A percentile compares a stretch with the other conserved stretches of the same genome.
phyloP scores from a whole-genome alignment of 2,113 vertebrate species.

The Hyaena hyaena region DNA sequence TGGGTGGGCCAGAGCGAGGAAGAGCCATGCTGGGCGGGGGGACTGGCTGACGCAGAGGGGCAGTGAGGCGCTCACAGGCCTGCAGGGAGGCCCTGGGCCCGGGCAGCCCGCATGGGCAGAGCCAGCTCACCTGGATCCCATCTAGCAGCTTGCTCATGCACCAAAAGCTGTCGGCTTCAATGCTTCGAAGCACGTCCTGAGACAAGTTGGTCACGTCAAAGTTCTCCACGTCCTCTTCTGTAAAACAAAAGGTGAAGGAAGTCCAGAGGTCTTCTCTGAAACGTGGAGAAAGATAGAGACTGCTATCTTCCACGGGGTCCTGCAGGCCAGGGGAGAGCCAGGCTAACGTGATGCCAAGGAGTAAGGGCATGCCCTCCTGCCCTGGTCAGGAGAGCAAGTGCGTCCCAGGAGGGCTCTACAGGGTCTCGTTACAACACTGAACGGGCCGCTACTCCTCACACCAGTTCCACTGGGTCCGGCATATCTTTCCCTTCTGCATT shows the following conservation, averaged over 20 bases:
- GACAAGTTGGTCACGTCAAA: conserved; percentile 94
- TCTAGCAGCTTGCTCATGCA: conserved; percentile 99
- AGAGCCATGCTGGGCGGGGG: background rate
- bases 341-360: background rate
- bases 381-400: background rate
- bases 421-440: background rate
- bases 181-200: conserved; percentile 94
- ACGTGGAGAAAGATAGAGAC: conserved; percentile 28
- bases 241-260: conserved; percentile 74
- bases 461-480: background rate
- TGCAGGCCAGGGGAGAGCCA: background rate
- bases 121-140: conserved; percentile 93
- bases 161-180: conserved; percentile 99
- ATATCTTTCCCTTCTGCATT: background rate
- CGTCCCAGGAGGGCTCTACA: background rate
- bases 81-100: accelerated
- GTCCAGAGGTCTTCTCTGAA: conserved; percentile 62
- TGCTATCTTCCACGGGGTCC: background rate
- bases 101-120: accelerated
- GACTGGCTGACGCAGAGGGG: background rate
- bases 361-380: background rate
- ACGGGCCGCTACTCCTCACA: background rate
- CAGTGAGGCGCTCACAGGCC: background rate
- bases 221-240: conserved; percentile 98
- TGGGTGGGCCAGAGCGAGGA: background rate